A percentile compares a stretch with the other conserved stretches of the same genome.
Conservation (phyloP, 2,888 invertebrate species). For the Agonopterix subpropinquella region DNA sequence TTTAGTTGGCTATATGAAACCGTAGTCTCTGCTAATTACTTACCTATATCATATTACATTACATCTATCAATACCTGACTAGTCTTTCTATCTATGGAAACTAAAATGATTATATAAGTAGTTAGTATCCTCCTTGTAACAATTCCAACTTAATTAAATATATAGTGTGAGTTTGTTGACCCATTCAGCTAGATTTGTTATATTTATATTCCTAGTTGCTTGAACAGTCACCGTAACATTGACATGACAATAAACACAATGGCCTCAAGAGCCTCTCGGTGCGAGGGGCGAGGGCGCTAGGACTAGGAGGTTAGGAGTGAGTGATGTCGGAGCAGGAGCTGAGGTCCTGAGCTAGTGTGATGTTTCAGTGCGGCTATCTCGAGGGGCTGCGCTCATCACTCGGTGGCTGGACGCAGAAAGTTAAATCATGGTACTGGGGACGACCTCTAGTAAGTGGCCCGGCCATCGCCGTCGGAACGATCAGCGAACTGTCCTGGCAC, state of each 20-base stretch:
- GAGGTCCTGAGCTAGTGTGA: slow-evolving; percentile 72
- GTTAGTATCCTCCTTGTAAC: slow-evolving; percentile 12
- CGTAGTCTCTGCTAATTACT: slow-evolving; percentile 19
- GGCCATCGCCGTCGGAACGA: slow-evolving; percentile 59
- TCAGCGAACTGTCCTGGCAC: slow-evolving; percentile 69
- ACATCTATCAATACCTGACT: background rate
- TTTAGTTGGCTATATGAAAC: slow-evolving; percentile 29
- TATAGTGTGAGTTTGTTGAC: slow-evolving; percentile 21
- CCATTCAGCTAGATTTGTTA: slow-evolving; percentile 18
- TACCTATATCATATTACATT: background rate
- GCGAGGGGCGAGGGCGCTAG: slow-evolving; percentile 14
- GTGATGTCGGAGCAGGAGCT: slow-evolving; percentile 27
- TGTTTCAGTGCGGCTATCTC: slow-evolving; percentile 92
- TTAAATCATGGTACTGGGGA: slow-evolving; percentile 98
- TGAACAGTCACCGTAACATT: slow-evolving; percentile 30
- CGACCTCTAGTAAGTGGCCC: slow-evolving; percentile 94
- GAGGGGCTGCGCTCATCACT: slow-evolving; percentile 96
- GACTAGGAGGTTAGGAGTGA: slow-evolving; percentile 35
- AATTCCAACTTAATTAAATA: slow-evolving; percentile 7
- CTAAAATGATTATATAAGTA: slow-evolving; percentile 10
- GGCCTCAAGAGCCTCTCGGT: background rate
- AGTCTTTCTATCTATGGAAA: slow-evolving; percentile 5
- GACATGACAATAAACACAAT: background rate
- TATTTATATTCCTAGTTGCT: slow-evolving; percentile 32
- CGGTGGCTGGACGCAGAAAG: slow-evolving; percentile 97